Evolutionary conservation across 1,140 invertebrate species (phyloP).

Genomic region (Hylyphantes graminicola): DNA sequence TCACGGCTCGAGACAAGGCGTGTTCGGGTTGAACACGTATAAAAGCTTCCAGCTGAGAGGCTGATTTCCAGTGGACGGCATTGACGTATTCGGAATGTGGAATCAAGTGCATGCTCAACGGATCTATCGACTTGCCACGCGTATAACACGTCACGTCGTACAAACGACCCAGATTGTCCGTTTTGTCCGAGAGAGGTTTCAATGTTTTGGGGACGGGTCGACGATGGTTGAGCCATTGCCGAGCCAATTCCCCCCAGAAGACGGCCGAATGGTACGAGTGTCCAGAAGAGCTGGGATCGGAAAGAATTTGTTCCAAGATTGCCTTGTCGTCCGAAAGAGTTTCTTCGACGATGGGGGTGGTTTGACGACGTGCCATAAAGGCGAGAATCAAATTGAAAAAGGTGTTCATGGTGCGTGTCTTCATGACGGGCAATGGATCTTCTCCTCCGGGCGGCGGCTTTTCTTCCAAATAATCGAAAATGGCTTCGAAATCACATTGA

Average conservation of each 20-base stretch:
- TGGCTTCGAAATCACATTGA: constrained; percentile 2
- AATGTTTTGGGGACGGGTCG: constrained; percentile 13
- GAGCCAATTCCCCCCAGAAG: constrained; percentile 37
- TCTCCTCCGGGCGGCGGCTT: no score
- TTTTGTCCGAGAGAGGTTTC: not conserved
- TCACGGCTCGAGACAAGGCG: not conserved
- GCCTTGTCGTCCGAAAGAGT: not conserved
- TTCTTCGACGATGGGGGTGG: not conserved
- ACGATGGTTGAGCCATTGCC: not conserved
- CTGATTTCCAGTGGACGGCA: not conserved
- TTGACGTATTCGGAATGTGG: constrained; percentile 15
- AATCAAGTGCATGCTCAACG: not conserved
- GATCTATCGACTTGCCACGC: not conserved
- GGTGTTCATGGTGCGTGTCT: not conserved
- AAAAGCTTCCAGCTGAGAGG: not conserved
- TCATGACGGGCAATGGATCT: not conserved
- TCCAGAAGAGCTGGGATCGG: not conserved
- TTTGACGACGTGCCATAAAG: not conserved
- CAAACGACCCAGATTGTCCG: not conserved
- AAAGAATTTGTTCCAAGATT: not conserved
- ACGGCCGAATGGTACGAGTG: not conserved
- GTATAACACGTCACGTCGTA: not conserved
- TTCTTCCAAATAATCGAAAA: constrained; percentile 3
- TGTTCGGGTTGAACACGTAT: not conserved
- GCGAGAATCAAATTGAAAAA: constrained; percentile 2